These are phyloP conservation scores for Tribolium freemani DNA, from an alignment of 2,888 invertebrate species.

Conservation along the genomic window DNA sequence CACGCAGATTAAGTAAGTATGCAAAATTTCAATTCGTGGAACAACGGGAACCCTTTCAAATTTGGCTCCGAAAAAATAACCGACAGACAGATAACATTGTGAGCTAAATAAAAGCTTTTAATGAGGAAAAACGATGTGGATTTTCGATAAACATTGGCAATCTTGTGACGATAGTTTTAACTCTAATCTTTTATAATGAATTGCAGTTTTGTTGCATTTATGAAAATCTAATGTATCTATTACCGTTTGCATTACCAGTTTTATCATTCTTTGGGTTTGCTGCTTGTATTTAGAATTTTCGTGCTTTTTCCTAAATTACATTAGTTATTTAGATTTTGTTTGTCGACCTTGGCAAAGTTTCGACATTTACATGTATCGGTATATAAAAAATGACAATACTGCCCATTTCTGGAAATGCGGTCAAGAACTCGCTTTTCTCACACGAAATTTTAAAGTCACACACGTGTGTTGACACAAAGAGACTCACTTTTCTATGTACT, in stretches of 20 bases:
- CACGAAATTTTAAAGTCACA: neutral
- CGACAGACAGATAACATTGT: no score
- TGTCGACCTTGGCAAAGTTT: neutral
- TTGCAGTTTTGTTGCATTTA: no score
- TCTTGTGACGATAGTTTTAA: neutral
- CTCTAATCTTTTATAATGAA: no score
- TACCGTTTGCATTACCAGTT: no score
- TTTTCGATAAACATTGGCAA: no score
- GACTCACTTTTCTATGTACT: neutral
- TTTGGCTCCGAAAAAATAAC: no score
- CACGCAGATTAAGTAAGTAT: no score
- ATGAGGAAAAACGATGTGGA: no score
- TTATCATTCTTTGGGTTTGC: neutral
- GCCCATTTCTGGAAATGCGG: constrained; percentile 1
- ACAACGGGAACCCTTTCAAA: no score
- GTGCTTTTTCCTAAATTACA: neutral
- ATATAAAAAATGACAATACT: neutral
- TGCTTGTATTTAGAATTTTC: neutral
- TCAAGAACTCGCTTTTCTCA: constrained; percentile 9
- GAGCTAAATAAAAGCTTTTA: no score
- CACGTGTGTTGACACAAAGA: constrained; percentile 5
- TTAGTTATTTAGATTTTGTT: neutral
- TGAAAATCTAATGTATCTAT: no score
- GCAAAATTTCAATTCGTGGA: no score
- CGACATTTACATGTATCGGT: neutral